Evolutionary conservation across 2,888 invertebrate species (phyloP).

Genomic region (Gnatocerus cornutus): DNA sequence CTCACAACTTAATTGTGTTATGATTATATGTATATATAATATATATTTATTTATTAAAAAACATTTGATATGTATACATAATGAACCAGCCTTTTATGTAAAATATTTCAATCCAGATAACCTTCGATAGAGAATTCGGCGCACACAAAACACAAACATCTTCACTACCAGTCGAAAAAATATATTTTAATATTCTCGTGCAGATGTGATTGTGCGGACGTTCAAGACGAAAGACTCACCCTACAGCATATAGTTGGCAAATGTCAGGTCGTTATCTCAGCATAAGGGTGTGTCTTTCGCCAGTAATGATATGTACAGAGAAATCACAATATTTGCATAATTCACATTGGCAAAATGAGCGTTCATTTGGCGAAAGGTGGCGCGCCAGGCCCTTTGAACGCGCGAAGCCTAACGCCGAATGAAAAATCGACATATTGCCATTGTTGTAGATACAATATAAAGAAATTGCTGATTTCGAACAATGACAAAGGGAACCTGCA

Average conservation of each 20-base stretch:
- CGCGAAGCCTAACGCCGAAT: constrained; percentile 47
- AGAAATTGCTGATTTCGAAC: constrained; percentile 20
- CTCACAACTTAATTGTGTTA: constrained; percentile 64
- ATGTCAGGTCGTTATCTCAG: constrained; percentile 71
- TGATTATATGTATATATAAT: constrained; percentile 61
- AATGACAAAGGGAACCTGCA: constrained; percentile 38
- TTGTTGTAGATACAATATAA: constrained; percentile 25
- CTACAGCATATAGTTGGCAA: constrained; percentile 60
- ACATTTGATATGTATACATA: constrained; percentile 67
- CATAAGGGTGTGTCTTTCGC: constrained; percentile 56
- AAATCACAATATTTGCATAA: constrained; percentile 64
- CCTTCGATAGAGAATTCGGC: constrained; percentile 58
- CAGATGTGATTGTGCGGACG: constrained; percentile 65
- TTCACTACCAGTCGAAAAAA: constrained; percentile 69
- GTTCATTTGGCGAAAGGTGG: constrained; percentile 48
- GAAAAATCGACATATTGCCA: constrained; percentile 33
- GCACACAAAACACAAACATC: constrained; percentile 68
- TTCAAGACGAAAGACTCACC: constrained; percentile 53
- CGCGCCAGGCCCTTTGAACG: constrained; percentile 65
- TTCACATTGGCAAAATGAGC: constrained; percentile 45
- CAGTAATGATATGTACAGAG: constrained; percentile 66
- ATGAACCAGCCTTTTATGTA: constrained; percentile 67
- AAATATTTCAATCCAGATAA: constrained; percentile 62
- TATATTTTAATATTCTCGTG: constrained; percentile 66
- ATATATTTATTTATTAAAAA: constrained; percentile 59